Evolutionary conservation across 1,140 invertebrate species (phyloP).

Genomic region (Bombus superbus): DNA sequence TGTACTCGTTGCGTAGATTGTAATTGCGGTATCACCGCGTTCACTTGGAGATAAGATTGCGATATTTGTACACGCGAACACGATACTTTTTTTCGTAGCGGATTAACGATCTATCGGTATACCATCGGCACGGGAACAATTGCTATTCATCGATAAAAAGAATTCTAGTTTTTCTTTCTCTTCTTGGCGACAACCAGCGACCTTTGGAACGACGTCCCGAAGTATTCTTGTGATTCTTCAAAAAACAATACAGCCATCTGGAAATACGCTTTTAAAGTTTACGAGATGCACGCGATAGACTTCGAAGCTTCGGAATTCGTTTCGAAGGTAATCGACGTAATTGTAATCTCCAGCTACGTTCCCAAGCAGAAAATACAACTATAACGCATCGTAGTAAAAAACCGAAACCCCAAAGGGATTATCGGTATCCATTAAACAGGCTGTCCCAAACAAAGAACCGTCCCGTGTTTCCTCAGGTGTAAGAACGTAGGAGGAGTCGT

Average conservation of each 20-base stretch:
- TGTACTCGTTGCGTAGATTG: no score
- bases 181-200: not conserved
- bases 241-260: no score
- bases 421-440: constrained; percentile 12
- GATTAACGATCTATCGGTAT: not conserved
- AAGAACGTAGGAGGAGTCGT: constrained; percentile 32
- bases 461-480: constrained; percentile 54
- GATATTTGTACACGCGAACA: not conserved
- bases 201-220: not conserved
- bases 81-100: not conserved
- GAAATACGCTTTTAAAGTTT: no score
- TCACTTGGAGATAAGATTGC: not conserved
- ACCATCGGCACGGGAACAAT: not conserved
- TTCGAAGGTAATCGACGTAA: no score
- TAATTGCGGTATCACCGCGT: constrained; percentile 1
- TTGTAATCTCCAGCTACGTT: no score
- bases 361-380: not conserved
- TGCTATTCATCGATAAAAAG: not conserved
- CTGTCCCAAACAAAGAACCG: constrained; percentile 2
- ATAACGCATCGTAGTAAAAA: not conserved
- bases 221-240: not conserved
- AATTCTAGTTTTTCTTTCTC: not conserved
- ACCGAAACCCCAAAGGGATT: not conserved
- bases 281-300: no score
- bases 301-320: no score